Base-by-base conservation (phyloP, 37 sponge, comb jelly and placozoan genomes). In the Aphrocallistes beatrix region DNA sequence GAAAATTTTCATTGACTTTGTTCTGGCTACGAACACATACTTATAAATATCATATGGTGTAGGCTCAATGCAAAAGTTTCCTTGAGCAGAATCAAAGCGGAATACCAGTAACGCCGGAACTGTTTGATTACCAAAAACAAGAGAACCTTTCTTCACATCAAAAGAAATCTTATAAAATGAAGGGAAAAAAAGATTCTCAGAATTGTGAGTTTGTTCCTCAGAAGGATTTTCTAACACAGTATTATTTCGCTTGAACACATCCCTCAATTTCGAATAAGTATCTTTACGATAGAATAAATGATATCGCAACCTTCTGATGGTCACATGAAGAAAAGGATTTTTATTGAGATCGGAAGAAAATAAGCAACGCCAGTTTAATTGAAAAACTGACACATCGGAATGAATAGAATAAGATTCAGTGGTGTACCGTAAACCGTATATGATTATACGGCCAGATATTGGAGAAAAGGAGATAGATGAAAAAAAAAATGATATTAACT, bases 161-260 rank as follows among this genome's bases (percentile, higher is more conserved):
- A 60, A 60, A 60, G 25, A 60, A 3, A 60, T 28, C n/a, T 60
- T 60, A 60, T 60, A 60, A 30, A 32, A 60, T 25, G 10, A 60
- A 60, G 75, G 75, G 21, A 60, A 60, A 60, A 60, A 60, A 60
- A 19, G 75, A n/a, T n/a, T n/a, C n/a, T n/a, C n/a, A 60, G 75
- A 60, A 19, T 60, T 6, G n/a, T 60, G 6, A 6, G 10, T 28
- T 60, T 13, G 25, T 13, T 19, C n/a, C 3, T 32, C 34, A 32
- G 25, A 21, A 60, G n/a, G 25, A 8, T 60, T 1, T 19, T 60
- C 75, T 30, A 60, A 19, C 10, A 30, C 10, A 60, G 75, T 13
- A 19, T 60, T 30, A 21, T 25, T 32, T 13, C n/a, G 75, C 10
- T 1, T 19, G n/a, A 60, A 60, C 34, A 60, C 34, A 60, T 60